A percentile compares a stretch with the other conserved stretches of the same genome.
phyloP scores from a whole-genome alignment of 2,888 invertebrate genomes.

The Antheraea assamensis region DNA sequence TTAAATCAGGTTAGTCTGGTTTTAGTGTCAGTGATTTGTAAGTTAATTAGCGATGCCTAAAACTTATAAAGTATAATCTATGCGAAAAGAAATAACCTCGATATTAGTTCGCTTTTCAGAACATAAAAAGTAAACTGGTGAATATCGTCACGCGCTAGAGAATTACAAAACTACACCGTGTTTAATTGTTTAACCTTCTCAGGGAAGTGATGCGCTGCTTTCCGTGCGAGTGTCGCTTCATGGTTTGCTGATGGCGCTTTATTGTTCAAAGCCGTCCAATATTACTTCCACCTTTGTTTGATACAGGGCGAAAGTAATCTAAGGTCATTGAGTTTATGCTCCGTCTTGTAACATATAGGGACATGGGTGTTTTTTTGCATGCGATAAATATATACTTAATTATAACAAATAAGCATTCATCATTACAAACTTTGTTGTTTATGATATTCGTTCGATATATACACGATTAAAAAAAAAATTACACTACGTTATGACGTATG shows the following conservation, averaged over 20 bases:
- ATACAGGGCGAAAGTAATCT: slow-evolving; percentile 13
- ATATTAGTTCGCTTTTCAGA: background rate
- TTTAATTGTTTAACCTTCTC: slow-evolving; percentile 16
- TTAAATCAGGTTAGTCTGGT: too few relatives aligned
- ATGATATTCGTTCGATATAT: too few relatives aligned
- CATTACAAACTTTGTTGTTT: too few relatives aligned
- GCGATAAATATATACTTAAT: too few relatives aligned
- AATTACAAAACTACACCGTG: background rate
- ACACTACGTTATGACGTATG: too few relatives aligned
- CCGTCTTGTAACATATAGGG: too few relatives aligned
- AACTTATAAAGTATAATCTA: background rate
- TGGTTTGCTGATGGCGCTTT: slow-evolving; percentile 4
- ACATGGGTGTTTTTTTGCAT: too few relatives aligned
- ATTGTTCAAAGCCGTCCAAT: background rate
- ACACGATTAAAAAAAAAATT: too few relatives aligned
- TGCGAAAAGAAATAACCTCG: slow-evolving; percentile 8
- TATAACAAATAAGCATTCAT: too few relatives aligned
- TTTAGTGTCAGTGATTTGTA: too few relatives aligned
- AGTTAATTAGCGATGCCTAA: too few relatives aligned
- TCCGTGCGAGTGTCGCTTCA: slow-evolving; percentile 18
- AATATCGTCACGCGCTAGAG: slow-evolving; percentile 12
- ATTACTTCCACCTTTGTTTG: slow-evolving; percentile 12
- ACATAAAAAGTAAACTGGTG: slow-evolving; percentile 4
- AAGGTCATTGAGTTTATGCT: background rate
- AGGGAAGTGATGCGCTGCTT: slow-evolving; percentile 16